Conservation (phyloP, 2,888 invertebrate genomes). For the Rotaria socialis region DNA sequence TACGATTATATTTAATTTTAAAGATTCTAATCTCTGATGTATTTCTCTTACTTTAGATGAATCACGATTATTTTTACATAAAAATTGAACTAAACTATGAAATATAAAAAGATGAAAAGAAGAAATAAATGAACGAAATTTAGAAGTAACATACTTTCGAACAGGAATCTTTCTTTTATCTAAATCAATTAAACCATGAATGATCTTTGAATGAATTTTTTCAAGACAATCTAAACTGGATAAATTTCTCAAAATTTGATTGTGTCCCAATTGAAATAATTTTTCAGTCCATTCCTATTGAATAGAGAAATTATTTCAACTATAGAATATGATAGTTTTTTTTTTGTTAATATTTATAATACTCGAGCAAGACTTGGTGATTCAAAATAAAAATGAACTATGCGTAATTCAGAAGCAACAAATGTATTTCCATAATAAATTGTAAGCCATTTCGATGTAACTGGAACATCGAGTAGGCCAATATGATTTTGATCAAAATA, state of each 20-base stretch:
- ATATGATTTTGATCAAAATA: background rate
- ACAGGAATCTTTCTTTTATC: background rate
- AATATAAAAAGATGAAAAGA: background rate
- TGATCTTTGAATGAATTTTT: background rate
- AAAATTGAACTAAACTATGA: background rate
- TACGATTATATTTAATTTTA: background rate
- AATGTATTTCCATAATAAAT: conserved; percentile 18
- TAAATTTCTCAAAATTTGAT: background rate
- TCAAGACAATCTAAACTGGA: background rate
- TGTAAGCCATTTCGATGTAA: background rate
- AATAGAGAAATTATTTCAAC: background rate
- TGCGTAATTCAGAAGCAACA: background rate
- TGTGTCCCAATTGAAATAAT: background rate
- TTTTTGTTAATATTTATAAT: background rate
- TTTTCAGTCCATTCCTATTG: background rate
- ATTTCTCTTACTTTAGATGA: background rate
- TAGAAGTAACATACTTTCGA: background rate
- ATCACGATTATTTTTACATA: background rate
- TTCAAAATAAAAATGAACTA: background rate
- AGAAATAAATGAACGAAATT: background rate
- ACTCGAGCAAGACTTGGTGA: background rate
- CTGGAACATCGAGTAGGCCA: background rate
- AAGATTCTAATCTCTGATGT: background rate
- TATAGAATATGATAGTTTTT: too few species aligned
- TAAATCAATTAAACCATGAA: conserved; percentile 17